Conservation (phyloP, 1,140 invertebrate genomes). For the Cepaea nemoralis region DNA sequence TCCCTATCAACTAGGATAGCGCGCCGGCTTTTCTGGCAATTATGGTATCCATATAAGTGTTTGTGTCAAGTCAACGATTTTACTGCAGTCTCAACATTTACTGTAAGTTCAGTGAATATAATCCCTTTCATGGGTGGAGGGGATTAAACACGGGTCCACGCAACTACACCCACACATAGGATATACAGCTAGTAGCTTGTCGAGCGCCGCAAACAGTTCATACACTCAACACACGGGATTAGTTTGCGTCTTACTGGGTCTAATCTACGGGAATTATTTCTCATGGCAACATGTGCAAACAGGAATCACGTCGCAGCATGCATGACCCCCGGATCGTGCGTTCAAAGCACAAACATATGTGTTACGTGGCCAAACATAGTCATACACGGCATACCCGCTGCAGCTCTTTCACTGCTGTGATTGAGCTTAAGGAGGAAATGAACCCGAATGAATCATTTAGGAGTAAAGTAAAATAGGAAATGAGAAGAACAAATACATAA, state of each 20-base stretch:
- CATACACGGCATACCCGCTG: neutral
- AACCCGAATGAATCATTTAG: neutral
- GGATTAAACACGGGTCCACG: too few relatives aligned
- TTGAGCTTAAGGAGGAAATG: constrained; percentile 13
- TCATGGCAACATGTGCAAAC: neutral
- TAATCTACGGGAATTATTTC: neutral
- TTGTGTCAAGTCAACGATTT: too few relatives aligned
- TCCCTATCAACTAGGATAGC: too few relatives aligned
- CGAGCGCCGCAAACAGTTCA: too few relatives aligned
- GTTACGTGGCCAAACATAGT: neutral
- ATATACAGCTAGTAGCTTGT: too few relatives aligned
- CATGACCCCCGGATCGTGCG: neutral
- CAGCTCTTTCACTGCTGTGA: neutral
- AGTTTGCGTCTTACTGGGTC: neutral
- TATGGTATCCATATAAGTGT: too few relatives aligned
- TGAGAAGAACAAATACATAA: neutral
- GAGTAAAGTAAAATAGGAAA: constrained; percentile 1
- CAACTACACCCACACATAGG: too few relatives aligned
- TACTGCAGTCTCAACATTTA: too few relatives aligned
- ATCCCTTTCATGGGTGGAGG: too few relatives aligned
- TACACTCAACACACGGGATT: too few relatives aligned
- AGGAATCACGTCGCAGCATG: neutral
- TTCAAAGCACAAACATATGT: neutral
- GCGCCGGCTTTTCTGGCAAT: too few relatives aligned
- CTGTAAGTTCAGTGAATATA: too few relatives aligned